Base-by-base conservation (phyloP, 1,140 invertebrate species). In the Drosophila santomea region DNA sequence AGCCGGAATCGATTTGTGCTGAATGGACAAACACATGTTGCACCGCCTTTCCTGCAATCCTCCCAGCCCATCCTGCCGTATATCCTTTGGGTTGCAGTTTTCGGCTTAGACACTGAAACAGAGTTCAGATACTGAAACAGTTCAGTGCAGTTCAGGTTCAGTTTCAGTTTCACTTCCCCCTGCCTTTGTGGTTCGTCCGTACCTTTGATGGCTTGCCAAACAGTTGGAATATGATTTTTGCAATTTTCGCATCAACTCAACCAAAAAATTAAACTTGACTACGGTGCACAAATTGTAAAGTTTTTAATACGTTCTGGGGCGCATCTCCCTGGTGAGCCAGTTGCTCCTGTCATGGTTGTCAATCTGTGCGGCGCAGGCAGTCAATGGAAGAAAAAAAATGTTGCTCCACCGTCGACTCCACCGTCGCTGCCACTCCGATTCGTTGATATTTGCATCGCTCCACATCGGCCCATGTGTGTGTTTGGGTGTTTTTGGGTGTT, bases 211-310 rank as follows among this genome's bases (percentile, higher is more conserved):
- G 84, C 76, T 86, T 89, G 79, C 79, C 84, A 86, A 86, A 88
- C 83, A 88, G 84, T 88, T 86, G 83, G 84, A 86, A 86, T 86
- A 86, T 86, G 83, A 89, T 86, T 86, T 86, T 86, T 89, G 83
- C 83, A 86, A 86, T 86, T 86, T 86, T 86, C 83, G 83, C 79
- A 86, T 83, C 83, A 86, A 86, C 83, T 86, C 83, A 89, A 86
- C 83, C 83, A 86, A 86, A 86, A 86, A 86, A 86, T 86, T 86
- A 86, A 86, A 86, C 83, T 89, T 80, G 83, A 86, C 83, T 86
- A 82, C 75, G 62, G 62, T 82, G 83, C 69, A 88, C 80, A 74
- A 86, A 83, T 79, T 86, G 84, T 89, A 86, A 86, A 86, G 80
- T 86, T 89, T 86, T 89, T 86, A 89, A 86, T 86, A 88, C 84